A percentile compares a stretch with the other conserved stretches of the same genome.
Conservation (phyloP, 2,797 vertebrate genomes). For the Cossypha polioptera region DNA sequence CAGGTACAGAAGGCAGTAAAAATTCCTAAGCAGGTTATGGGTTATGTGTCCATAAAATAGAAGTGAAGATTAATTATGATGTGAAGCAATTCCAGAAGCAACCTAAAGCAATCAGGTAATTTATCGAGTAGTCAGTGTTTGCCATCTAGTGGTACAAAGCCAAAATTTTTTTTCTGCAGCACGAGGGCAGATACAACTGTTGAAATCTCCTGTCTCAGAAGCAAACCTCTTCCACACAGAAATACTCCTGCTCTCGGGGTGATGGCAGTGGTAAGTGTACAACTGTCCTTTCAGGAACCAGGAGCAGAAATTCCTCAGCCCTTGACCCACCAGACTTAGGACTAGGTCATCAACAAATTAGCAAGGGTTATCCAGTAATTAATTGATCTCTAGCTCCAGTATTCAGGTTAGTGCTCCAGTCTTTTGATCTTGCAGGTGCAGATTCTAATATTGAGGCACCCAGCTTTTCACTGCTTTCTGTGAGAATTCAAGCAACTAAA, state of each 20-base stretch:
- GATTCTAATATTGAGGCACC: neutral
- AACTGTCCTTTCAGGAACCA: neutral
- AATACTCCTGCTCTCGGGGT: neutral
- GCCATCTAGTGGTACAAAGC: constrained; percentile 51
- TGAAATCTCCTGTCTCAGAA: neutral
- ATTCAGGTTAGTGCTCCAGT: neutral
- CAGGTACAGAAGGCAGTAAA: neutral
- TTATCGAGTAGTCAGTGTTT: neutral
- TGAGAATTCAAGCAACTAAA: neutral
- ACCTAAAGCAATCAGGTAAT: neutral
- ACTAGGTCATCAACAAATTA: neutral
- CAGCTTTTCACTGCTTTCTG: neutral
- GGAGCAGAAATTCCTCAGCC: neutral
- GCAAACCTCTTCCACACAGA: neutral
- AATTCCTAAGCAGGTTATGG: neutral
- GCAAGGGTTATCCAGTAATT: neutral
- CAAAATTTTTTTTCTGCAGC: neutral
- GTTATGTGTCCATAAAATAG: neutral
- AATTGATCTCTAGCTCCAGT: neutral
- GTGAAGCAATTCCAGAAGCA: neutral
- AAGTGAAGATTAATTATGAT: neutral
- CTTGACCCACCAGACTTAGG: neutral
- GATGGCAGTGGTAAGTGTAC: neutral
- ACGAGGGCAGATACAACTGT: fast-evolving
- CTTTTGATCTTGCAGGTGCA: neutral